A percentile compares a stretch with the other conserved stretches of the same genome.
Conservation (phyloP, 2,888 invertebrate genomes). For the Lycocerus yunnanus region DNA sequence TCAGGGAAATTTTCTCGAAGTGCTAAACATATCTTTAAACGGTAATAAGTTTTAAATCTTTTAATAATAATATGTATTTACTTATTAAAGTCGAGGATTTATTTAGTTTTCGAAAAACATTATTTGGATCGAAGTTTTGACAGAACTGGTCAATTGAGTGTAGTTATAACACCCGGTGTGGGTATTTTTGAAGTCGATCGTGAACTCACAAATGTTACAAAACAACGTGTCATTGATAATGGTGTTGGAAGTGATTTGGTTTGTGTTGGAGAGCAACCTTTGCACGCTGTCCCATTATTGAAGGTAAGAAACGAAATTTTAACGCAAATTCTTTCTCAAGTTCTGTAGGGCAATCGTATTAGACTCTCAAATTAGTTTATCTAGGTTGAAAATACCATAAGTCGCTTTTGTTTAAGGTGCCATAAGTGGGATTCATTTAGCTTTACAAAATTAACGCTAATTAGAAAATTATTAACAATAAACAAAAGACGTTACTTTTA, state of each 20-base stretch:
- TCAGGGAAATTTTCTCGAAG: conserved; percentile 98
- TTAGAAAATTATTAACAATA: too few species aligned
- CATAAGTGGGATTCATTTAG: too few species aligned
- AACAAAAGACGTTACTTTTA: too few species aligned
- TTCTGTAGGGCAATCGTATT: too few species aligned
- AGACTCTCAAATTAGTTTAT: too few species aligned
- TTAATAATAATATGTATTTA: background rate
- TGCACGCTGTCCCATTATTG: conserved; percentile 95
- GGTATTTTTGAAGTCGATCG: conserved; percentile 99
- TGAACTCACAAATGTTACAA: conserved; percentile 95
- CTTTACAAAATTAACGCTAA: too few species aligned
- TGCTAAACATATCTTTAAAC: conserved; percentile 97
- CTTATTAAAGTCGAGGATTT: background rate
- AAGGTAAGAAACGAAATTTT: conserved; percentile 64
- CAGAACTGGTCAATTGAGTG: conserved; percentile 95
- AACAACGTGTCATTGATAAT: conserved; percentile 97
- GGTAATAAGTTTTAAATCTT: conserved; percentile 60
- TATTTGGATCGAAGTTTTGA: conserved; percentile 97
- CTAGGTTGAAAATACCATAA: too few species aligned
- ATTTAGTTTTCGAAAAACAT: conserved; percentile 93
- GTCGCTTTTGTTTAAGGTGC: too few species aligned
- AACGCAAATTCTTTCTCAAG: too few species aligned
- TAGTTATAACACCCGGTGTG: conserved; percentile 97
- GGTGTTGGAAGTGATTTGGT: conserved; percentile 97
- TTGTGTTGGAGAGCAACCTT: conserved; percentile 97